A percentile compares a stretch with the other conserved stretches of the same genome.
phyloP scores from a whole-genome alignment of 2,797 vertebrate species.

The Antrozous pallidus region DNA sequence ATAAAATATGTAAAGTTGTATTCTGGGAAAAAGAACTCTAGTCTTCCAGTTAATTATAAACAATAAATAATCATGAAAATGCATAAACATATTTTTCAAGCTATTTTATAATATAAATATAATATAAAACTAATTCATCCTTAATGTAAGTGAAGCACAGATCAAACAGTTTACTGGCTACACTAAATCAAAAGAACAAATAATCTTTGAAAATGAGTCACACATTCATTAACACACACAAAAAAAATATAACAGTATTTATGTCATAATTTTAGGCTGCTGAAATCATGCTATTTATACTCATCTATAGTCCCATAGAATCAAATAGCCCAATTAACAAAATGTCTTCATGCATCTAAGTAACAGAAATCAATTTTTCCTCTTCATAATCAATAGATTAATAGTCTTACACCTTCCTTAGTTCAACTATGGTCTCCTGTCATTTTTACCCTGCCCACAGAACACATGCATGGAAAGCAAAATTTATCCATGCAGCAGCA shows the following conservation, averaged over 20 bases:
- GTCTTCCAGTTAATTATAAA: neutral
- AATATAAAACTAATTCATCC: neutral
- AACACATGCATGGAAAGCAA: neutral
- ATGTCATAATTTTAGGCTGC: neutral
- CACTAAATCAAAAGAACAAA: neutral
- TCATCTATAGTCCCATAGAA: neutral
- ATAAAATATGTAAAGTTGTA: neutral
- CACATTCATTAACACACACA: neutral
- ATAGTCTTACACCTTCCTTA: neutral
- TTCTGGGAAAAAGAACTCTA: neutral
- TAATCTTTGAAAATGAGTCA: neutral
- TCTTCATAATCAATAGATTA: neutral
- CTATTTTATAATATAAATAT: neutral
- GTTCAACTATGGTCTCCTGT: neutral
- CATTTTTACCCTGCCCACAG: neutral
- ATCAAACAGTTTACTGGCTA: conserved; percentile 4
- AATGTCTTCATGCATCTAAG: conserved; percentile 20
- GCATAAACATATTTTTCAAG: neutral
- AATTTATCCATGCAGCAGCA: neutral
- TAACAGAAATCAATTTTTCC: neutral
- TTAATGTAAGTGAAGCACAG: neutral
- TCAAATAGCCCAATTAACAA: conserved; percentile 35
- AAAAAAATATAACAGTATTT: neutral
- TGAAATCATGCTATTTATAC: neutral
- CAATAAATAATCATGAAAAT: neutral